Percentiles rank a stretch among this genome's conserved stretches.
These are phyloP conservation scores for Stomorhina lunata DNA, from an alignment of 2,888 invertebrate species.

Conservation along the genomic window DNA sequence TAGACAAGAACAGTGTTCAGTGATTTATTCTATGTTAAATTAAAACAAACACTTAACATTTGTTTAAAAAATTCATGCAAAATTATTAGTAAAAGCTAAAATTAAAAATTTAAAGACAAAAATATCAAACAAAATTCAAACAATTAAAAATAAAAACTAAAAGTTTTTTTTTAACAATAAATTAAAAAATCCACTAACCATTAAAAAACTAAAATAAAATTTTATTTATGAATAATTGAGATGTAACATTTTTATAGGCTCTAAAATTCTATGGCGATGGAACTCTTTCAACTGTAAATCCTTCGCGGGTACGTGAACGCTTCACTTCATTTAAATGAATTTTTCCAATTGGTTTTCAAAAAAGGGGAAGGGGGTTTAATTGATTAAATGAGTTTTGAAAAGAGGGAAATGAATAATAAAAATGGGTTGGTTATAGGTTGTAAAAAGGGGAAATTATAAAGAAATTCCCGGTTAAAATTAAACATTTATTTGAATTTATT, in stretches of 20 bases:
- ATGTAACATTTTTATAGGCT: background rate
- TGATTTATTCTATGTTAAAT: too few relatives aligned
- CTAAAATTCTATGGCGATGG: slow-evolving; percentile 67
- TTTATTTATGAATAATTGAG: slow-evolving; percentile 12
- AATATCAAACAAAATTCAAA: slow-evolving; percentile 73
- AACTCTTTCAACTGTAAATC: slow-evolving; percentile 83
- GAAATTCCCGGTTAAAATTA: background rate
- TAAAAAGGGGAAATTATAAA: background rate
- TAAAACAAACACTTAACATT: too few relatives aligned
- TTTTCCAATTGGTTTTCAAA: slow-evolving; percentile 62
- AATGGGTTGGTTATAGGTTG: background rate
- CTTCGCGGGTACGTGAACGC: slow-evolving; percentile 89
- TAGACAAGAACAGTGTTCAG: too few relatives aligned
- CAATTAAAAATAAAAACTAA: slow-evolving; percentile 44
- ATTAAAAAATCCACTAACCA: slow-evolving; percentile 70
- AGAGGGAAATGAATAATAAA: slow-evolving; percentile 26
- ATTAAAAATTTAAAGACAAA: background rate
- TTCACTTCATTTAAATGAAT: slow-evolving; percentile 82
- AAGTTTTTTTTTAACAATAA: slow-evolving; percentile 8
- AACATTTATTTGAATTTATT: background rate
- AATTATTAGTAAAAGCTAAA: background rate
- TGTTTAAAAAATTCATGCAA: too few relatives aligned
- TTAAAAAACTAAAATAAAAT: slow-evolving; percentile 61
- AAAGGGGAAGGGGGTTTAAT: slow-evolving; percentile 5
- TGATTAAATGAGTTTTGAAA: background rate